Conservation (phyloP, 2,797 vertebrate genomes). For the Gephyroberyx darwinii region DNA sequence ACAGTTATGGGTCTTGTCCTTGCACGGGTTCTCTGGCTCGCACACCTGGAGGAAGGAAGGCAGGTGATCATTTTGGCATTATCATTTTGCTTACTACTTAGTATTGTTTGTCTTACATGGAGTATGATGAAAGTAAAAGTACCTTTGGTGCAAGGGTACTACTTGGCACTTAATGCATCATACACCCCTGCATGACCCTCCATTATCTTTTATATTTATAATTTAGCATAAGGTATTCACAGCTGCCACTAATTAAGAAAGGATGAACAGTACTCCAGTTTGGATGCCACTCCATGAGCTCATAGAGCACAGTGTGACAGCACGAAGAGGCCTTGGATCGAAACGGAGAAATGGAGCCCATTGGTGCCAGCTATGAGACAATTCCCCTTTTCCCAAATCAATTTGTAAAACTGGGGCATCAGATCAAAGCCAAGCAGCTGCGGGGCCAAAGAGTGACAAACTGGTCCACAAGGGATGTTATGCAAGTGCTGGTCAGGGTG, state of each 20-base stretch:
- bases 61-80: not conserved
- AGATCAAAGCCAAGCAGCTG: slow-evolving; percentile 63
- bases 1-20: slow-evolving; percentile 93
- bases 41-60: slow-evolving; percentile 83
- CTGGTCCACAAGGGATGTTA: slow-evolving; percentile 41
- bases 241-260: slow-evolving; percentile 67
- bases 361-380: slow-evolving; percentile 69
- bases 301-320: slow-evolving; percentile 63
- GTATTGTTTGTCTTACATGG: not conserved
- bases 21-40: slow-evolving; percentile 95
- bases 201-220: slow-evolving; percentile 39
- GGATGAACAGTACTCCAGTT: slow-evolving; percentile 51
- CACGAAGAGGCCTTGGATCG: slow-evolving; percentile 64
- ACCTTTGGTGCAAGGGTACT: not conserved
- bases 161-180: slow-evolving; percentile 35
- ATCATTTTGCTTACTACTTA: not conserved
- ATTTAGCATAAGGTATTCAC: slow-evolving; percentile 54
- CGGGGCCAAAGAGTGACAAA: slow-evolving; percentile 49
- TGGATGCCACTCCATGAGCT: slow-evolving; percentile 71
- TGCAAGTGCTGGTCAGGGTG: slow-evolving; percentile 31
- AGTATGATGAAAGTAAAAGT: not conserved
- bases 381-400: slow-evolving; percentile 65
- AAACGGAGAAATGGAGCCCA: slow-evolving; percentile 58
- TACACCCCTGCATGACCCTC: slow-evolving; percentile 36
- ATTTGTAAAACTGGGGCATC: slow-evolving; percentile 58